These are phyloP conservation scores for Cryptomyrus ogoouensis DNA, from an alignment of 2,113 vertebrate species.

Conservation along the genomic window DNA sequence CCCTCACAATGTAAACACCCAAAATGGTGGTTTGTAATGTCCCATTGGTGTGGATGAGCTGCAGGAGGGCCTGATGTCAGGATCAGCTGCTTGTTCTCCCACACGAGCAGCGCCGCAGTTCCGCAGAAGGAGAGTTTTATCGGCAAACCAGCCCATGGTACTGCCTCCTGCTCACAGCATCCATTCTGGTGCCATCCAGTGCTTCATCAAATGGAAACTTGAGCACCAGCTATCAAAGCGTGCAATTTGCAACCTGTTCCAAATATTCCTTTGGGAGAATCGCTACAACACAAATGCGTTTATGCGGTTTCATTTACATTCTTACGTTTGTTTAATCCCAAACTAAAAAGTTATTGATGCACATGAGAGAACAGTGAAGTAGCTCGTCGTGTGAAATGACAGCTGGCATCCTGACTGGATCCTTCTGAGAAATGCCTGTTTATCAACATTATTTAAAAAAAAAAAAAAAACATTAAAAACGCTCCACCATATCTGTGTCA, in stretches of 20 bases:
- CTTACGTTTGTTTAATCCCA: constrained; percentile 21
- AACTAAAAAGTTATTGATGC: constrained; percentile 31
- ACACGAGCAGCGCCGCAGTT: too few relatives aligned
- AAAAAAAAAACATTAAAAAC: not conserved
- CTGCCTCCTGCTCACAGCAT: constrained; percentile 33
- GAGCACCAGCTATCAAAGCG: constrained; percentile 50
- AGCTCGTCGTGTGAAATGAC: not conserved
- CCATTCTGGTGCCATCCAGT: constrained; percentile 34
- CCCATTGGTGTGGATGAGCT: not conserved
- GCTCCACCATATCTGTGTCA: not conserved
- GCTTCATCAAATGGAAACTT: constrained; percentile 51
- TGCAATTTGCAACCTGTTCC: constrained; percentile 41
- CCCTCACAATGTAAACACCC: not conserved
- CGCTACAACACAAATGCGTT: constrained; percentile 36
- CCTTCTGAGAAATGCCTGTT: not conserved
- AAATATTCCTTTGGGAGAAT: constrained; percentile 42
- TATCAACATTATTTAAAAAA: not conserved
- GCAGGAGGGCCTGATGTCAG: not conserved
- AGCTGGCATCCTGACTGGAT: not conserved
- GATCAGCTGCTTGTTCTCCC: not conserved
- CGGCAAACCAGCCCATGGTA: constrained; percentile 22
- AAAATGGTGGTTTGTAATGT: not conserved
- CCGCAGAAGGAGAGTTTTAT: not conserved
- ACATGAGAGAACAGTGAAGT: not conserved
- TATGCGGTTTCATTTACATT: constrained; percentile 39